Evolutionary conservation across 2,888 invertebrate species (phyloP).

Genomic region (Phyllotreta striolata): DNA sequence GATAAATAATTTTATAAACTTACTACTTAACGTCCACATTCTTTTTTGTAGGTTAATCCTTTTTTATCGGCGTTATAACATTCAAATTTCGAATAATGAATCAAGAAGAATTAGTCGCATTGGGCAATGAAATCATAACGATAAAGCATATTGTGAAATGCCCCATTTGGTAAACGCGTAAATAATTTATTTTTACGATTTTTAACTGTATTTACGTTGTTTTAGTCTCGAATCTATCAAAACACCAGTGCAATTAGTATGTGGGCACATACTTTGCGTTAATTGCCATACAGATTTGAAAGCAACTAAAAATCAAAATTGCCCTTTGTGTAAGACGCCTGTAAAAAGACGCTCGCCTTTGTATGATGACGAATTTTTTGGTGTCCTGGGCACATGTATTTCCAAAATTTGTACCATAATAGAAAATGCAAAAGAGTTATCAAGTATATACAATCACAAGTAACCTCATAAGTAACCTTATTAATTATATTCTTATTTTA

Average conservation of each 20-base stretch:
- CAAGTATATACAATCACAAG: conserved; percentile 11
- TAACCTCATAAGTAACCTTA: not conserved
- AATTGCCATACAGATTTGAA: conserved; percentile 31
- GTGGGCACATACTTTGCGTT: conserved; percentile 37
- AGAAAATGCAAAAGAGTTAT: conserved; percentile 10
- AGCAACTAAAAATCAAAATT: conserved; percentile 21
- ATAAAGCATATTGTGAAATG: conserved; percentile 28
- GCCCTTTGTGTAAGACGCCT: conserved; percentile 35
- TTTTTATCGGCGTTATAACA: no score
- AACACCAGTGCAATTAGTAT: conserved; percentile 32
- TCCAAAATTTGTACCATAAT: conserved; percentile 23
- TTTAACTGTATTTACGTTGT: conserved; percentile 3
- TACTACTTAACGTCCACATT: no score
- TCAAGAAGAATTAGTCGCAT: conserved; percentile 7
- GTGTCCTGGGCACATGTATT: conserved; percentile 30
- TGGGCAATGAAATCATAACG: conserved; percentile 13
- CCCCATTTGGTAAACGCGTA: conserved; percentile 27
- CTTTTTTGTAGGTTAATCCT: no score
- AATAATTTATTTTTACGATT: not conserved
- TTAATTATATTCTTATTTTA: not conserved
- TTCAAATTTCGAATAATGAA: conserved; percentile 9
- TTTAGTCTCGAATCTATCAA: conserved; percentile 38
- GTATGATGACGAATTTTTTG: conserved; percentile 33
- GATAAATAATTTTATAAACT: no score
- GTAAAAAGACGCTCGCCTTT: conserved; percentile 28